Evolutionary conservation across 1,140 invertebrate genomes (phyloP).

Genomic region (Ips nitidus): DNA sequence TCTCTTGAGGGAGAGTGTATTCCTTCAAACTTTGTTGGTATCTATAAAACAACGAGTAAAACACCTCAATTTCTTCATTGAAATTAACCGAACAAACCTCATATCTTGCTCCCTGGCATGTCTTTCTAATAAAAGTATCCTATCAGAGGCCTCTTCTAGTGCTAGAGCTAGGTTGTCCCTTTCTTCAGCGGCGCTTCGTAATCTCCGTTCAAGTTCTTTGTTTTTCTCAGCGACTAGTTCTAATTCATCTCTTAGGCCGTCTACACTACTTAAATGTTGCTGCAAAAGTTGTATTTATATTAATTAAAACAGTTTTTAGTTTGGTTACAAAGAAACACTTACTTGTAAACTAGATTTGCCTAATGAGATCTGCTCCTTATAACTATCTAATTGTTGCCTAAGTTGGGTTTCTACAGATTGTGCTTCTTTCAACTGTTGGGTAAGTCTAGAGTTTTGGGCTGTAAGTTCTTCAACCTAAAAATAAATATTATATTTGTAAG

Average conservation of each 20-base stretch:
- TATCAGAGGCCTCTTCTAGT: slow-evolving; percentile 86
- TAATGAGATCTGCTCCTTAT: slow-evolving; percentile 82
- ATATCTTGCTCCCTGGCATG: slow-evolving; percentile 79
- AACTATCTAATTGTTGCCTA: slow-evolving; percentile 73
- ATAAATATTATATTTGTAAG: slow-evolving; percentile 2
- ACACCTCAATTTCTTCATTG: neutral
- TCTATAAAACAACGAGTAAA: slow-evolving; percentile 13
- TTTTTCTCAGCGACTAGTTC: slow-evolving; percentile 82
- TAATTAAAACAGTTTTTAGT: slow-evolving; percentile 3
- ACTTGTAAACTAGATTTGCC: slow-evolving; percentile 61
- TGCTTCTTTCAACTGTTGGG: slow-evolving; percentile 76
- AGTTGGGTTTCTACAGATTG: slow-evolving; percentile 73
- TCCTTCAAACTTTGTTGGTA: slow-evolving; percentile 64
- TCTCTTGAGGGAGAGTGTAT: slow-evolving; percentile 61
- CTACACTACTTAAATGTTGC: slow-evolving; percentile 87
- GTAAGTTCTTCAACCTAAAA: slow-evolving; percentile 75
- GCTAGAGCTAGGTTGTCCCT: slow-evolving; percentile 74
- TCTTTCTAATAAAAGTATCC: slow-evolving; percentile 81
- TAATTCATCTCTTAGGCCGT: slow-evolving; percentile 85
- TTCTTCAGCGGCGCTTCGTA: slow-evolving; percentile 72
- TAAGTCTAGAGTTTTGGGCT: slow-evolving; percentile 87
- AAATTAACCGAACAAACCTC: slow-evolving; percentile 46
- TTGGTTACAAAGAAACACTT: neutral
- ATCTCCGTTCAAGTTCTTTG: slow-evolving; percentile 78
- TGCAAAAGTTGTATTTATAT: slow-evolving; percentile 10